Evolutionary conservation across 2,113 vertebrate genomes (phyloP), one percentile per base, ranked within the genome.

Genomic region (Turdus rufiventris): DNA sequence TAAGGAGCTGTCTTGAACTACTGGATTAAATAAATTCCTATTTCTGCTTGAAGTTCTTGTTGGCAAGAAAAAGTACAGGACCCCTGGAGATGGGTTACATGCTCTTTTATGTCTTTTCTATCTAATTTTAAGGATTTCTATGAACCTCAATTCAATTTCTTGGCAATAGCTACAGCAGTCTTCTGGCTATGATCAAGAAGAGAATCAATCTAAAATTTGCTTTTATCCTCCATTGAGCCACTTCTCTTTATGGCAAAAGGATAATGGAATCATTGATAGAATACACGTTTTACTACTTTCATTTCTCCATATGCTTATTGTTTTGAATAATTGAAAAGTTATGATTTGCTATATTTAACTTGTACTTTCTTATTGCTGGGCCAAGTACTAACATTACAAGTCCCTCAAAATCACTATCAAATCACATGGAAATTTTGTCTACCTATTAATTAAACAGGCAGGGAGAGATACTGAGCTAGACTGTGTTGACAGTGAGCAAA

Each of bases 271-370:
- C 81, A 85, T 38, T 89, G 81, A 80, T 60, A 80, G 54, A 94
- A 63, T 79, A 70, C 18, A 17, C 8, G 1, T 75, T 93, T 91
- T 91, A 66, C 60, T 90, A 66, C 72, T 89, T 85, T 77, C 54
- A 63, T 79, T 94, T 83, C 51, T 85, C 60, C 6, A 1, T n/a
- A 36, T 36, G n/a, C 3, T 0, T 76, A 76, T 74, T 94, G 71
- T 94, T 97, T 93, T 95, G 93, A 95, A 71, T 95, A 91, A 94
- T 51, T 91, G 85, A 87, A 94, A 93, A 96, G 58, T 77, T 84
- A 89, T 28, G 29, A 88, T 83, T 83, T 82, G 29, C 62, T 89
- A 66, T 60, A 90, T 95, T 83, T 83, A 95, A 67, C 75, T 77
- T 73, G 51, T 75, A 60, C 36, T 88, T 80, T 89, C 63, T 89